Evolutionary conservation across 2,888 invertebrate genomes (phyloP).

Genomic region (Pachliopta kotzebuea): DNA sequence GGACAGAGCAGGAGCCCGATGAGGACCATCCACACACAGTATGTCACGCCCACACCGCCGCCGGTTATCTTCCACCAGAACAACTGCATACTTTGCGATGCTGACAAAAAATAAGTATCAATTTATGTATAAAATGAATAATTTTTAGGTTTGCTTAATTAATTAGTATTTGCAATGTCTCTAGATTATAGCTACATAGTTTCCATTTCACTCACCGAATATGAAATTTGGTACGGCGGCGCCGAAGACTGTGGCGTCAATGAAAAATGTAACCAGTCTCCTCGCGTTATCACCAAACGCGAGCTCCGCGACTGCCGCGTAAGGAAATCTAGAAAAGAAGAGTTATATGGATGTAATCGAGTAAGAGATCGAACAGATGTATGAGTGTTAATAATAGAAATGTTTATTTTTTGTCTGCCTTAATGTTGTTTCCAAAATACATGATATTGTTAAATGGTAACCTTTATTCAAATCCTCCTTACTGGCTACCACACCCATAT

Average conservation of each 20-base stretch:
- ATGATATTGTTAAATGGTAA: too few relatives aligned
- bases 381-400: too few relatives aligned
- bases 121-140: too few relatives aligned
- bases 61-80: constrained; percentile 86
- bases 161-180: background rate
- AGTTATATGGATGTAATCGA: background rate
- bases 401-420: too few relatives aligned
- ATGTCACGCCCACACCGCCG: constrained; percentile 84
- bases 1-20: constrained; percentile 88
- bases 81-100: constrained; percentile 89
- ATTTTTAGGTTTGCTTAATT: too few relatives aligned
- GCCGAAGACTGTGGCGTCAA: constrained; percentile 88
- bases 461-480: too few relatives aligned
- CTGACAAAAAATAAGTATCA: constrained; percentile 56
- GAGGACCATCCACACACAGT: constrained; percentile 91
- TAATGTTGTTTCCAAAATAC: too few relatives aligned
- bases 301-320: constrained; percentile 90
- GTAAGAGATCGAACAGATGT: background rate
- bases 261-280: constrained; percentile 83
- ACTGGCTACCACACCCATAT: too few relatives aligned
- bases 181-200: background rate
- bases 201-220: constrained; percentile 78
- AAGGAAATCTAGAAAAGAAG: constrained; percentile 83
- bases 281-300: constrained; percentile 85
- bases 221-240: constrained; percentile 90